Base-by-base conservation (phyloP, 1,140 invertebrate genomes). In the Heliconius congener region DNA sequence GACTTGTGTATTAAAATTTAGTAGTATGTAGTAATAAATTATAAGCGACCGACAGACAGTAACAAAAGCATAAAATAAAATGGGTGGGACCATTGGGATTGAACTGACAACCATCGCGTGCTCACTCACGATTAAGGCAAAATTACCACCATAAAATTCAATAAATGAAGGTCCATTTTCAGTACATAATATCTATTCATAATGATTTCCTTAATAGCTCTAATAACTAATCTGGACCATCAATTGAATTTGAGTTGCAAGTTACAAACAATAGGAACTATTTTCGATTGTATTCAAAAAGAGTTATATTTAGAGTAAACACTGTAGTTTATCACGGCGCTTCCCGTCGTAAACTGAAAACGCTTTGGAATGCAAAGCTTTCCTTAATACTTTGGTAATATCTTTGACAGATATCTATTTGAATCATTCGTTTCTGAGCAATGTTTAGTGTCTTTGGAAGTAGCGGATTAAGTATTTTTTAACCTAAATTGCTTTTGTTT, bases 341-440 rank as follows among this genome's bases (percentile, higher is more conserved):
- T 73, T 80, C 74, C 74, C 74, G 79, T 77, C 79, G 52, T 80
- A 80, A 80, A 80, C 37, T 76, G 16, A 71, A 77, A 77, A 79
- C 78, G 78, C 16, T 74, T 71, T 16, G 78, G 78, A 74, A 72
- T 76, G 71, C 78, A 74, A 23, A 42, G 60, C 71, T 57, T 74
- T 55, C 50, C 76, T 73, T 6, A 78, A 71, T 78, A 60, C 76
- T 71, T 27, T 11, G 57, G 55, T 55, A 76, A 76, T 52, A 52
- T 52, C 50, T 52, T 52, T 11, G 55, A 57, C 55, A 23, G 55
- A 57, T 57, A 57, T 8, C n/a, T 76, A 76, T 70, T 75, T 60
- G 11, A 27, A 76, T 57, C 23, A 55, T 55, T 19, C 39, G 27
- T 71, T 76, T 30, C 3, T 1, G 30, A 71, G 55, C 23, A 9